Base-by-base conservation (phyloP, 2,113 vertebrate genomes). In the Proteles cristata region DNA sequence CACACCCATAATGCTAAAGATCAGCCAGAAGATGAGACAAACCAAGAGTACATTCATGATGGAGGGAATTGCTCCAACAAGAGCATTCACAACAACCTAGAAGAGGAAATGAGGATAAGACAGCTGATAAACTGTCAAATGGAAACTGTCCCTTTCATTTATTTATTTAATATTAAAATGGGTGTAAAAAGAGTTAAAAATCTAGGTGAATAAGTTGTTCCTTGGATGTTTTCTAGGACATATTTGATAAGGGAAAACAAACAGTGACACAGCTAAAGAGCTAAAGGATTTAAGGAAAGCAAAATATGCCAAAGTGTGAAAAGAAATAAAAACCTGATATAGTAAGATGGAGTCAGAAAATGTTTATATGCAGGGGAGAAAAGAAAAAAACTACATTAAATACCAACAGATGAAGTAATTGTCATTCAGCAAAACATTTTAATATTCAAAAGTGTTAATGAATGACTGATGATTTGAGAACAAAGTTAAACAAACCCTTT, bases 1-100 rank as follows among this genome's bases (percentile, higher is more conserved):
- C 95, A 99, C 99, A 92, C 99, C 99, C 99, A 99, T 99, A 97
- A 99, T 99, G 97, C 99, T 99, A 98, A 99, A 99, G 98, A 99
- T 99, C 90, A 99, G 99, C 99, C 99, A 99, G 99, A 99, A 99
- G 98, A 99, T 99, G 97, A 99, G 99, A 98, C 99, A 99, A 50
- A 99, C 99, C 98, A 99, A 98, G 88, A 99, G 98, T 96, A 99
- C 99, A 66, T 99, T 99, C 99, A 99, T 99, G 98, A 99, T 99
- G 69, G 99, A 99, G 58, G 99, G 99, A 98, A 99, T 99, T 86
- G 99, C 99, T 89, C 99, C 99, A 58, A 99, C 98, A 31, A 99
- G 99, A 95, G 99, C 99, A 66, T 99, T 99, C 98, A 99, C 99
- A 94, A 99, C 99, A 97, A 99, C 99, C 99, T 99, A 97, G 79